Evolutionary conservation across 2,113 vertebrate species (phyloP).

Genomic region (Porphyrio hochstetteri): DNA sequence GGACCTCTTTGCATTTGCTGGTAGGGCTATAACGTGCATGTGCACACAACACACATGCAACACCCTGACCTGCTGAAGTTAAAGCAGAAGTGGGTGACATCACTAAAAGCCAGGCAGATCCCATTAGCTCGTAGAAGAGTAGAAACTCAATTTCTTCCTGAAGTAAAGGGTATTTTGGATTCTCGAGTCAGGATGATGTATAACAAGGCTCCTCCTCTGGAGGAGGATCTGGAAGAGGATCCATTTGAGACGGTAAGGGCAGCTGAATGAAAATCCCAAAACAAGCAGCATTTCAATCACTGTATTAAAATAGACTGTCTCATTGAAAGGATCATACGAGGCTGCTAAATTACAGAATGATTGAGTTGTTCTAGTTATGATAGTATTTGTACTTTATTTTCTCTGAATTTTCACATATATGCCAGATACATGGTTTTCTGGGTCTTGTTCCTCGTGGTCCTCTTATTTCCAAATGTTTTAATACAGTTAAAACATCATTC

Average conservation of each 20-base stretch:
- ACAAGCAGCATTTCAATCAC: neutral
- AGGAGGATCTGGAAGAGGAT: neutral
- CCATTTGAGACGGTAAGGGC: neutral
- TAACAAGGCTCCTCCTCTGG: neutral
- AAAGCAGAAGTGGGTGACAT: neutral
- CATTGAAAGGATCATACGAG: neutral
- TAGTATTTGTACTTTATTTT: neutral
- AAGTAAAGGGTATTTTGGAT: neutral
- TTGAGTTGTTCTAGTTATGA: neutral
- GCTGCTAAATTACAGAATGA: neutral
- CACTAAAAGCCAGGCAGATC: neutral
- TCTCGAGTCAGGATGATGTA: neutral
- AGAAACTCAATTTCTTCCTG: neutral
- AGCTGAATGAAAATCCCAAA: neutral
- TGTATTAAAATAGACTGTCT: neutral
- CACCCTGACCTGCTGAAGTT: neutral
- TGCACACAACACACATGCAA: neutral
- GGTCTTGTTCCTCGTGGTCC: neutral
- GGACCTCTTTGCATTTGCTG: neutral
- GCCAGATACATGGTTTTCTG: neutral
- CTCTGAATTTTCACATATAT: neutral
- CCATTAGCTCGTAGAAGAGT: neutral
- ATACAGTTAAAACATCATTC: neutral
- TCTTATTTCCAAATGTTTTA: neutral
- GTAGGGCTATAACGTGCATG: neutral